Percentiles rank a stretch among this genome's conserved stretches.
Evolutionary conservation across 2,113 vertebrate species (phyloP).

Genomic region (Phylloscopus whistleri): DNA sequence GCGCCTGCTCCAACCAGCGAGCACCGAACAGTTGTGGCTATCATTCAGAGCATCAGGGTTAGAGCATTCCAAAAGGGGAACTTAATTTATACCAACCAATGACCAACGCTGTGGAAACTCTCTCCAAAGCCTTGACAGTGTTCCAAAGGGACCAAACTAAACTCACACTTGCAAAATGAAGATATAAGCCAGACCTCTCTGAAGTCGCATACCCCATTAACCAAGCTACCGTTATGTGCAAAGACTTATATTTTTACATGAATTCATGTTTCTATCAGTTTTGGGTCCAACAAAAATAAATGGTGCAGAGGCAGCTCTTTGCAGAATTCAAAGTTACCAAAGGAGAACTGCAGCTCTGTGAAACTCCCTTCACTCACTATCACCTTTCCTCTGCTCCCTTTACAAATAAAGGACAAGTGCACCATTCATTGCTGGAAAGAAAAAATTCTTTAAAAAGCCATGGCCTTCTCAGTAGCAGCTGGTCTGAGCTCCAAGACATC

Average conservation of each 20-base stretch:
- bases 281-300: conserved; percentile 59
- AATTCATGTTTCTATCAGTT: conserved; percentile 50
- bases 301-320: conserved; percentile 40
- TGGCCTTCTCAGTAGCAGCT: neutral
- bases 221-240: conserved; percentile 32
- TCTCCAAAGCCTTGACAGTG: conserved; percentile 15
- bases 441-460: neutral
- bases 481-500: conserved; percentile 12
- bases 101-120: neutral
- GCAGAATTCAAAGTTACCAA: conserved; percentile 30
- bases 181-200: conserved; percentile 50
- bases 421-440: conserved; percentile 45
- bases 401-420: conserved; percentile 57
- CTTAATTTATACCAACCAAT: neutral
- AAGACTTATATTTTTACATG: conserved; percentile 20
- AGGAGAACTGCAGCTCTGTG: conserved; percentile 27
- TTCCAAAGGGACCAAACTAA: conserved; percentile 42
- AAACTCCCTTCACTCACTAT: conserved; percentile 51
- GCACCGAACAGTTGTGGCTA: neutral
- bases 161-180: conserved; percentile 13
- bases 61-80: neutral
- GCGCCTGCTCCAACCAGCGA: fast-evolving
- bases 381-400: conserved; percentile 35
- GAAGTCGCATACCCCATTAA: conserved; percentile 41
- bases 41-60: neutral